Evolutionary conservation across 2,888 invertebrate genomes (phyloP).

Genomic region (Fissipunctia ypsillon): DNA sequence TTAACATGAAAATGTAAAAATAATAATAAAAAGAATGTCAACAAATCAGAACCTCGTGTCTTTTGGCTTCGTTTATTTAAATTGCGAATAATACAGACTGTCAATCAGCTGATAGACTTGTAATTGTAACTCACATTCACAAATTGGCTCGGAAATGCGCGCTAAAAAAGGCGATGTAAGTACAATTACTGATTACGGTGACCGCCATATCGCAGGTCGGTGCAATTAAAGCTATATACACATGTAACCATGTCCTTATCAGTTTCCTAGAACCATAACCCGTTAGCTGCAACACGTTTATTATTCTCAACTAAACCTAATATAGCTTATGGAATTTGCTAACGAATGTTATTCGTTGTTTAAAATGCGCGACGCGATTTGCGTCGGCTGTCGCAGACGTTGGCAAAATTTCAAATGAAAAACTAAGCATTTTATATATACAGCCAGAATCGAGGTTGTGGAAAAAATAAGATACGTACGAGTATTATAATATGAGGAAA

Average conservation of each 20-base stretch:
- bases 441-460: constrained; percentile 36
- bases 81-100: not conserved
- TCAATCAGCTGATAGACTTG: constrained; percentile 16
- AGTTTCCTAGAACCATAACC: constrained; percentile 66
- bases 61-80: not conserved
- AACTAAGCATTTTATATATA: constrained; percentile 59
- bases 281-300: constrained; percentile 49
- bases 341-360: constrained; percentile 62
- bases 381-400: constrained; percentile 61
- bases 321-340: constrained; percentile 70
- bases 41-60: too few relatives aligned
- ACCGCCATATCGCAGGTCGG: constrained; percentile 53
- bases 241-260: constrained; percentile 59
- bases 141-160: constrained; percentile 50
- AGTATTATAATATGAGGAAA: constrained; percentile 33
- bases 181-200: constrained; percentile 50
- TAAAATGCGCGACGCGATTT: constrained; percentile 67
- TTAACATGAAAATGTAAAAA: too few relatives aligned
- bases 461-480: constrained; percentile 9
- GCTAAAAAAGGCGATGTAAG: constrained; percentile 31
- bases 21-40: too few relatives aligned
- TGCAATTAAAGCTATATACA: constrained; percentile 53
- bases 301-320: constrained; percentile 59
- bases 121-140: constrained; percentile 16
- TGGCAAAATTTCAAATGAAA: constrained; percentile 73